phyloP scores from a whole-genome alignment of 2,113 vertebrate species.

The Thryonomys swinderianus region DNA sequence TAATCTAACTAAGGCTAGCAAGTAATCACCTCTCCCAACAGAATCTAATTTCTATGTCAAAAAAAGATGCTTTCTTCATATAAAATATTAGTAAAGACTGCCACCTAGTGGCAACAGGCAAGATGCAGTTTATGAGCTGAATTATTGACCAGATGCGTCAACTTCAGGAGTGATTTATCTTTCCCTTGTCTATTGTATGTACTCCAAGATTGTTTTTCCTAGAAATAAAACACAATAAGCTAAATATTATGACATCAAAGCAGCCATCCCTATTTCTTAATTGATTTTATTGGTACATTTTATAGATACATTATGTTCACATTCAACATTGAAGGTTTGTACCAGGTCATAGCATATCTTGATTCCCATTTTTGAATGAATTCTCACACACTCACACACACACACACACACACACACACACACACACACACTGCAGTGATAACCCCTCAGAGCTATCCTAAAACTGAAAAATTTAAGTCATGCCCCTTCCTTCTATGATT shows the following conservation, averaged over 20 bases:
- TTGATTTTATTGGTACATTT: no score
- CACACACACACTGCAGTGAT: background rate
- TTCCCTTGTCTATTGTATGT: background rate
- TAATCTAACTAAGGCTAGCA: background rate
- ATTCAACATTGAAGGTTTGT: no score
- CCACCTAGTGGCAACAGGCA: slow-evolving; percentile 71
- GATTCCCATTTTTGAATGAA: background rate
- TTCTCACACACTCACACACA: background rate
- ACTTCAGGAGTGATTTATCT: background rate
- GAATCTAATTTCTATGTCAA: slow-evolving; percentile 15
- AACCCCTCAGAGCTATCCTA: background rate
- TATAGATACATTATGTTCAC: no score
- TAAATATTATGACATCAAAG: background rate
- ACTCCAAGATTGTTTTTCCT: background rate
- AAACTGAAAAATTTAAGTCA: background rate
- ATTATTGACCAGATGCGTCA: background rate
- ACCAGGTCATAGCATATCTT: no score
- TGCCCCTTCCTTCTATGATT: background rate
- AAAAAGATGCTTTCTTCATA: background rate
- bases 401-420: background rate
- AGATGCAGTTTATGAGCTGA: background rate
- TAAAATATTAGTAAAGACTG: slow-evolving; percentile 73
- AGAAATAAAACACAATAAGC: background rate
- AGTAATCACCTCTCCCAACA: background rate
- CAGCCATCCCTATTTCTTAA: background rate